phyloP scores from a whole-genome alignment of 2,797 vertebrate species.

The Mormyrops boulengeri region DNA sequence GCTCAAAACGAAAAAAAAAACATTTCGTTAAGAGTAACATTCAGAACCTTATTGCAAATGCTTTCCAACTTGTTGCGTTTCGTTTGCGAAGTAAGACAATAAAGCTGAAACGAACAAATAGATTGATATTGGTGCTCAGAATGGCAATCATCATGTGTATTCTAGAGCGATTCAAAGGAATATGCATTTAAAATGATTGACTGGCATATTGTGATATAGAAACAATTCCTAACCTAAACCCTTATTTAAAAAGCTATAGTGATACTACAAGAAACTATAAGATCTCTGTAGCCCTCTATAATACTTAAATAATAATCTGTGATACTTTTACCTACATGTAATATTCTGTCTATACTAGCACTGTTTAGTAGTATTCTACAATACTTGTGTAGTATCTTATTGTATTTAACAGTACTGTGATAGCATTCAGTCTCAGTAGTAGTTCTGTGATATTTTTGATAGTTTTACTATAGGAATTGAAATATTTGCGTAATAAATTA shows the following conservation, averaged over 20 bases:
- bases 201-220: not conserved
- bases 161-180: not conserved
- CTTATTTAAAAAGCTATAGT: not conserved
- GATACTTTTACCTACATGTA: not conserved
- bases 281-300: not conserved
- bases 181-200: not conserved
- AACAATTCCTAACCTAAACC: not conserved
- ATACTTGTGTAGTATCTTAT: not conserved
- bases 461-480: constrained; percentile 1
- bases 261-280: not conserved
- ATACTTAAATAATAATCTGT: not conserved
- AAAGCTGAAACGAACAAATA: not conserved
- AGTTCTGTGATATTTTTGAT: constrained; percentile 4
- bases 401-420: not conserved
- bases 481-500: constrained; percentile 3
- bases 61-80: not conserved
- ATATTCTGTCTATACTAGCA: not conserved
- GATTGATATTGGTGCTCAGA: not conserved
- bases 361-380: not conserved
- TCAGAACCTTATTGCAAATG: not conserved
- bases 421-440: not conserved
- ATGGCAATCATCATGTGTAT: not conserved
- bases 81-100: not conserved
- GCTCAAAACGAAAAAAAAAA: not conserved
- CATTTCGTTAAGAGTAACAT: not conserved